A percentile compares a stretch with the other conserved stretches of the same genome.
These are phyloP conservation scores for Limenitis camilla DNA, from an alignment of 2,888 invertebrate species.

Conservation along the genomic window DNA sequence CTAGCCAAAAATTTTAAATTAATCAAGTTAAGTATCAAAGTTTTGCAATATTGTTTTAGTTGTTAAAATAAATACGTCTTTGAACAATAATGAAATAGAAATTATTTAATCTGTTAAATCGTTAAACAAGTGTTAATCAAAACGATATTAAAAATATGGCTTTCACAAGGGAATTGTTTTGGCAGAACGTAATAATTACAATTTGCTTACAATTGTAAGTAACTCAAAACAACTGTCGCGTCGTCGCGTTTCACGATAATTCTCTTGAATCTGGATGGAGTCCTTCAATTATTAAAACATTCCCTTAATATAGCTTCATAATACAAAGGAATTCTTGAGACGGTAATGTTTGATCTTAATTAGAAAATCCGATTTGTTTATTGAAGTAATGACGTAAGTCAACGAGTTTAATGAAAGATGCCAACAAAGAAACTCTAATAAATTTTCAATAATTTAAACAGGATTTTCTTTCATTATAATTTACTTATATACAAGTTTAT, in stretches of 20 bases:
- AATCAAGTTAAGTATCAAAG: no score
- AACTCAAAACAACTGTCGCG: constrained; percentile 43
- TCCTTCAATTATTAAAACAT: constrained; percentile 48
- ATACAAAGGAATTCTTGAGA: constrained; percentile 37
- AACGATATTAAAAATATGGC: constrained; percentile 8
- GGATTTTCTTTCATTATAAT: not conserved
- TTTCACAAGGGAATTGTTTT: constrained; percentile 36
- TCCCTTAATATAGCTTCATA: constrained; percentile 41
- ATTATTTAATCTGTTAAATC: not conserved
- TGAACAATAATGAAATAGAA: not conserved
- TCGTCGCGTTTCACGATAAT: constrained; percentile 34
- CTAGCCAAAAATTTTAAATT: no score
- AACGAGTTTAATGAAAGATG: constrained; percentile 35
- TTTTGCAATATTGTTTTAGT: no score
- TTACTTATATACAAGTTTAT: not conserved
- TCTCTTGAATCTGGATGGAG: constrained; percentile 30
- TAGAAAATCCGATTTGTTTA: constrained; percentile 46
- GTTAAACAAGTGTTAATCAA: not conserved
- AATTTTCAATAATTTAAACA: constrained; percentile 6
- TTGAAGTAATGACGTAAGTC: constrained; percentile 25
- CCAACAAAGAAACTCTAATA: constrained; percentile 21
- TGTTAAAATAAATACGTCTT: not conserved
- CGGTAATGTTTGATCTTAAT: constrained; percentile 47
- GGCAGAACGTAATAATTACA: constrained; percentile 17
- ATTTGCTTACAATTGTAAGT: constrained; percentile 29